A percentile compares a stretch with the other conserved stretches of the same genome.
Evolutionary conservation across 2,113 vertebrate species (phyloP).

Genomic region (Caranx melampygus): DNA sequence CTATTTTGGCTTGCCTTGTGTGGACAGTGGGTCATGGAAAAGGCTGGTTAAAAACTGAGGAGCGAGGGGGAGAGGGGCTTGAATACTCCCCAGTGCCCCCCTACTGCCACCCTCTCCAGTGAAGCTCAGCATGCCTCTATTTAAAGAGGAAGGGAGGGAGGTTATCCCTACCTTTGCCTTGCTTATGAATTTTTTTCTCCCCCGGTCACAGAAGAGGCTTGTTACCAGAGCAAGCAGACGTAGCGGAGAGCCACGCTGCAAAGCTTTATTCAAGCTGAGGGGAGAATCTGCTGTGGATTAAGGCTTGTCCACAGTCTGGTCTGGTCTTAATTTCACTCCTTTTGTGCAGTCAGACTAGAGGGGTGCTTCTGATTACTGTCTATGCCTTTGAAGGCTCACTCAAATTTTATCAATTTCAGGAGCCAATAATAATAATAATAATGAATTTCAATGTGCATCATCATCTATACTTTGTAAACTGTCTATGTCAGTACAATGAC

Average conservation of each 20-base stretch:
- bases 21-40: constrained; percentile 69
- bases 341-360: constrained; percentile 71
- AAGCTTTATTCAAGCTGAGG: constrained; percentile 72
- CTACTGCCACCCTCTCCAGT: constrained; percentile 48
- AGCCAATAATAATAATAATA: constrained; percentile 51
- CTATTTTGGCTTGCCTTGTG: constrained; percentile 76
- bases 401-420: constrained; percentile 58
- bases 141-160: constrained; percentile 62
- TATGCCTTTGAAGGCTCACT: constrained; percentile 69
- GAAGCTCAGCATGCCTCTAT: constrained; percentile 68
- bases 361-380: constrained; percentile 74
- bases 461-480: not conserved
- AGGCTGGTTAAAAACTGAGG: constrained; percentile 71
- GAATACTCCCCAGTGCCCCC: constrained; percentile 47
- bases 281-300: constrained; percentile 81
- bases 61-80: constrained; percentile 33
- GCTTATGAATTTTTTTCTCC: constrained; percentile 63
- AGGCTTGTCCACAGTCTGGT: constrained; percentile 64
- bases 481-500: not conserved
- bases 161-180: constrained; percentile 64
- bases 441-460: not conserved
- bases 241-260: constrained; percentile 61
- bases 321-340: constrained; percentile 79
- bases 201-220: constrained; percentile 71
- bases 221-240: constrained; percentile 75